Conservation (phyloP, 2,888 invertebrate genomes). For the Adelphocoris suturalis region DNA sequence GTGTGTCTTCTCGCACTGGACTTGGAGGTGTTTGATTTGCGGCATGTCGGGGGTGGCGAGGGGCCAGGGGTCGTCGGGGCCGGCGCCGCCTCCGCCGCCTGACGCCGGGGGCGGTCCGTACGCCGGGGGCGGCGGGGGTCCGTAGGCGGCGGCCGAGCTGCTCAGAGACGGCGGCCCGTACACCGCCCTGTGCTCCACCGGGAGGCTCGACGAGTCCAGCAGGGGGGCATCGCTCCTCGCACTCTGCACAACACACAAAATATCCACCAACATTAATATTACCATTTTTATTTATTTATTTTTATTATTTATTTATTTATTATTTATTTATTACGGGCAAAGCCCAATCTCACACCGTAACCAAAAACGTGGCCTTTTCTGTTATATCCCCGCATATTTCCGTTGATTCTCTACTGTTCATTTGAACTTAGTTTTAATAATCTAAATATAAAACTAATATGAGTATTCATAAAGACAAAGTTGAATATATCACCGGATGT, state of each 20-base stretch:
- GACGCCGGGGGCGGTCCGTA: slow-evolving; percentile 74
- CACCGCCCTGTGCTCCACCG: slow-evolving; percentile 77
- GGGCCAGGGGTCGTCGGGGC: slow-evolving; percentile 89
- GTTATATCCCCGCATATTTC: no score
- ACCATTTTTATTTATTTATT: no score
- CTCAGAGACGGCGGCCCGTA: slow-evolving; percentile 76
- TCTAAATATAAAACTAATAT: no score
- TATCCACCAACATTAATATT: no score
- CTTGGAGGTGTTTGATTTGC: slow-evolving; percentile 93
- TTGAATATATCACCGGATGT: no score
- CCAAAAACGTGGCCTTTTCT: no score
- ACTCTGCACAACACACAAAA: slow-evolving; percentile 73
- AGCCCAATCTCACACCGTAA: no score
- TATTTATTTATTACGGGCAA: no score
- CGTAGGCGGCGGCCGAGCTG: slow-evolving; percentile 57
- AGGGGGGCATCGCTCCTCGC: slow-evolving; percentile 76
- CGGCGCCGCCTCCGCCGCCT: slow-evolving; percentile 74
- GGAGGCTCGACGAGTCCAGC: slow-evolving; percentile 76
- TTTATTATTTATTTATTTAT: no score
- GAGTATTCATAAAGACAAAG: no score
- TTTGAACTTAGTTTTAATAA: no score
- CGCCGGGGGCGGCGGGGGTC: slow-evolving; percentile 70
- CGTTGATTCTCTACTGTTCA: no score
- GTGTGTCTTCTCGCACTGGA: slow-evolving; percentile 95
- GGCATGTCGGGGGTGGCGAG: slow-evolving; percentile 92